Evolutionary conservation across 37 sponge, comb jelly and placozoan species (phyloP).

Genomic region (Chondrosia reniformis): DNA sequence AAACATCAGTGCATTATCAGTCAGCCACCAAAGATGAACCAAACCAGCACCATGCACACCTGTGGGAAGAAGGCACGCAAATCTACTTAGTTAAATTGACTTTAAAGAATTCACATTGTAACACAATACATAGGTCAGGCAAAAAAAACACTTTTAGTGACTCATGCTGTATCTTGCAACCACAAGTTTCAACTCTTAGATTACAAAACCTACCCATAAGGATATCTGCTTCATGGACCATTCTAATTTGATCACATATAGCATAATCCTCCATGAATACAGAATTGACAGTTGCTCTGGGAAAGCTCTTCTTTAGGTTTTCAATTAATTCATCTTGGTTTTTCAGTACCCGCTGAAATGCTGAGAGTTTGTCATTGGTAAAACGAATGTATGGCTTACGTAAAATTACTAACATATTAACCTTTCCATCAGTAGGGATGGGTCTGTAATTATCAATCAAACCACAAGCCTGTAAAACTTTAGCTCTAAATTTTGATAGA

Average conservation of each 20-base stretch:
- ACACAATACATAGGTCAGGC: no score
- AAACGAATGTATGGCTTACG: constrained; percentile 55
- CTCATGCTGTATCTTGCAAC: no score
- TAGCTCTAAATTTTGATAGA: constrained; percentile 28
- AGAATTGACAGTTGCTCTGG: constrained; percentile 7
- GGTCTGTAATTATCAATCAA: constrained; percentile 17
- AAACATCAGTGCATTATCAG: constrained; percentile 46
- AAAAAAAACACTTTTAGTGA: no score
- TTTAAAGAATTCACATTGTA: no score
- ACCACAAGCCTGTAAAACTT: constrained; percentile 53
- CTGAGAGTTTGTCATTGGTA: constrained; percentile 1
- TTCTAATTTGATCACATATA: constrained; percentile 54
- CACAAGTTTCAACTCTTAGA: no score
- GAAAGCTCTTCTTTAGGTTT: constrained; percentile 21
- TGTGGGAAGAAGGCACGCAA: no score
- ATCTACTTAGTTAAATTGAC: no score
- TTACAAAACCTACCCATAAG: no score
- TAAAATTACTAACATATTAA: constrained; percentile 12
- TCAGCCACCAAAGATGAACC: constrained; percentile 73
- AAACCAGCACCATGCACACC: constrained; percentile 79
- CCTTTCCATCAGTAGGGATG: neutral
- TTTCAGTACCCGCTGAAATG: constrained; percentile 39
- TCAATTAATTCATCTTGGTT: constrained; percentile 46
- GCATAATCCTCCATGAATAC: constrained; percentile 41
- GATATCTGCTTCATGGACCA: constrained; percentile 45